These are phyloP conservation scores for Tineola bisselliella DNA, from an alignment of 2,888 invertebrate species.

Conservation along the genomic window DNA sequence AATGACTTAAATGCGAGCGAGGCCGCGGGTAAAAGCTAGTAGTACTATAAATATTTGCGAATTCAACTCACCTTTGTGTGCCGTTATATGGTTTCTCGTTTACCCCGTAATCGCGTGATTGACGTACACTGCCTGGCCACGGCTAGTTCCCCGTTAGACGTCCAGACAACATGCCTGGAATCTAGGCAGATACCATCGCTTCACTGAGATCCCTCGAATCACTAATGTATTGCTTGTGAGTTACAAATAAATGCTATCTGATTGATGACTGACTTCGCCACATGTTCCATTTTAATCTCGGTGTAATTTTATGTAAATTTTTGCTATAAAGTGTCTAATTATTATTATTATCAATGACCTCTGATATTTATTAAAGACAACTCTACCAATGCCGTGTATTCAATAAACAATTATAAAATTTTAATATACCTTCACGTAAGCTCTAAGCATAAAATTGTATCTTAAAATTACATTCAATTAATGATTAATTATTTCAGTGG, in stretches of 20 bases:
- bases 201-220: not conserved
- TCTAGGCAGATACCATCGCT: conserved; percentile 3
- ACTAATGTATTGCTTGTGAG: not conserved
- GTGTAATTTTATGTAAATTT: no score
- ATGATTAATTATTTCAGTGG: no score
- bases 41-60: not conserved
- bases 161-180: conserved; percentile 2
- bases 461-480: no score
- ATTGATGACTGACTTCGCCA: not conserved
- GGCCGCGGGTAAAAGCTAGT: no score
- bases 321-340: no score
- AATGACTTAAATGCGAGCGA: no score
- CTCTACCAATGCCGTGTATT: no score
- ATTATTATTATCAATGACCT: no score
- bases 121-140: conserved; percentile 3
- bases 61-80: not conserved
- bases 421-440: no score
- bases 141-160: not conserved
- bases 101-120: conserved; percentile 8
- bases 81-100: not conserved
- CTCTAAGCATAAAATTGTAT: no score
- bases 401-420: no score
- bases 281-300: not conserved
- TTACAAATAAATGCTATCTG: not conserved
- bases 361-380: no score